Base-by-base conservation (phyloP, 2,888 invertebrate genomes). In the Mayetiola destructor region DNA sequence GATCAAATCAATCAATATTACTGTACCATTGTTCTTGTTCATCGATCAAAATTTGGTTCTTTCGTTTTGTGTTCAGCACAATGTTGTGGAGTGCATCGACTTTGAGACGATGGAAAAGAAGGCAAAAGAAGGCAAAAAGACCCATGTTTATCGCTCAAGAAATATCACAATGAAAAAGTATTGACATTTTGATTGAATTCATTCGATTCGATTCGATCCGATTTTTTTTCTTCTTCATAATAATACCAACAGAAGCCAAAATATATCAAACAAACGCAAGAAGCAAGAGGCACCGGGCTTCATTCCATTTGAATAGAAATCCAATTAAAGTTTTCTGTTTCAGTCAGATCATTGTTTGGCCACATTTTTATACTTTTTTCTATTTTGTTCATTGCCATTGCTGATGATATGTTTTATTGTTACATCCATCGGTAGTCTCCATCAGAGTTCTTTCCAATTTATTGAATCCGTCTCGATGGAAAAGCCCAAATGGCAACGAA, bases 271-370 rank as follows among this genome's bases (percentile, higher is more conserved):
- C n/a, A n/a, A n/a, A n/a, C n/a, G n/a, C n/a, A n/a, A n/a, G n/a
- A n/a, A n/a, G n/a, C n/a, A n/a, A n/a, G n/a, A n/a, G n/a, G n/a
- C n/a, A n/a, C n/a, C n/a, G n/a, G n/a, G n/a, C n/a, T n/a, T n/a
- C n/a, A n/a, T n/a, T n/a, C n/a, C n/a, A 48, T 48, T 48, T 48
- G 27, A 48, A 48, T 48, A 27, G 27, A 27, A 48, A 48, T 48
- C 48, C 48, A 48, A 48, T 48, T 48, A 48, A 27, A 48, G 27
- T 48, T 48, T 27, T 48, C 48, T 27, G 48, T 27, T n/a, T n/a
- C n/a, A n/a, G n/a, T n/a, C n/a, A n/a, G n/a, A n/a, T n/a, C n/a
- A n/a, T n/a, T n/a, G n/a, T n/a, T n/a, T n/a, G n/a, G n/a, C n/a
- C n/a, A n/a, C n/a, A n/a, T n/a, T n/a, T n/a, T n/a, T 48, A 48